Evolutionary conservation across 2,888 invertebrate genomes (phyloP), one percentile per base, ranked within the genome.

Genomic region (Aplocera efformata): DNA sequence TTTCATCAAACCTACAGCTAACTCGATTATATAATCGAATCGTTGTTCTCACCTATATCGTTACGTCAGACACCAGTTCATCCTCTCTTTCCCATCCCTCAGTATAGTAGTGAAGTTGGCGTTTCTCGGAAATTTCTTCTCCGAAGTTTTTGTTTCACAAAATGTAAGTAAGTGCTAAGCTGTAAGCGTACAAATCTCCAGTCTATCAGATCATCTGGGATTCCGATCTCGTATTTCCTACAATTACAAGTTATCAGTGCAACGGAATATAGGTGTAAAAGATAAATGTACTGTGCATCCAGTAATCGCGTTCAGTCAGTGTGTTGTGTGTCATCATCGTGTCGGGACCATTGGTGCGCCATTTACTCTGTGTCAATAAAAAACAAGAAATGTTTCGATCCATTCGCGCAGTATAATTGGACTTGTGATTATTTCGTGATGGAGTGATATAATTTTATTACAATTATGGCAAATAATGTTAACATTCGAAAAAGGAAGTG

Each of bases 261-360:
- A 47, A 43, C 52, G 42, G 53, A 64, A 49, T 50, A 58, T 53
- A 63, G 56, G 49, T 49, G 56, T 58, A 62, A 61, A 67, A 64
- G 58, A 72, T 72, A 67, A 69, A 70, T 69, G 69, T 72, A 53
- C 48, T 53, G 60, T 56, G 63, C 58, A 58, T 53, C 42, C 56
- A 50, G 57, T 58, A 58, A 61, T 53, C 53, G 62, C 60, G 60
- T 63, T 64, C 67, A 69, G 67, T 78, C 74, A 69, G 75, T 79
- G 72, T 72, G 77, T 78, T 79, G 74, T 73, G 79, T 81, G 82
- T 82, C 84, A 81, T 82, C 84, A 81, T 75, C 81, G 81, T 67
- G 77, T 68, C 62, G 72, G 64, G 71, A 70, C 62, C 53, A 65
- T 60, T 71, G 71, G 79, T 82, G 78, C 84, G 83, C 84, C 84